These are phyloP conservation scores for Lutjanus campechanus DNA, from an alignment of 2,797 vertebrate species.

Conservation along the genomic window DNA sequence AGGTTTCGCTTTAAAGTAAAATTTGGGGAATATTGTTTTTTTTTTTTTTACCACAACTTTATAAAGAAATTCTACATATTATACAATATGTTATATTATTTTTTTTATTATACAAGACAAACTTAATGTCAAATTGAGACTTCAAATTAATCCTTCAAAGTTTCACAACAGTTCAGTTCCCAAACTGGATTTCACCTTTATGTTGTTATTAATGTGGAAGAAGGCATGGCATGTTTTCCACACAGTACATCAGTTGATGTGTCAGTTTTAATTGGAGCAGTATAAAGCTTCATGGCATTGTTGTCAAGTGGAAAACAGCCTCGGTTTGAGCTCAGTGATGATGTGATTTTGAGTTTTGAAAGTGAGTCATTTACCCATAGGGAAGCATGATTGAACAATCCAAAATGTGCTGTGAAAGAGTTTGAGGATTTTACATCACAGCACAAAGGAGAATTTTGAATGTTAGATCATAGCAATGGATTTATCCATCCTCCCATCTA, in stretches of 20 bases:
- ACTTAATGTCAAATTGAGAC: background rate
- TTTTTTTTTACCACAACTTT: background rate
- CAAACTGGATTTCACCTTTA: background rate
- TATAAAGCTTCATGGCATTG: conserved; percentile 10
- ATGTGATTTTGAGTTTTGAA: conserved; percentile 20
- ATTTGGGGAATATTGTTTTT: conserved; percentile 1
- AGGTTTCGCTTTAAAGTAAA: background rate
- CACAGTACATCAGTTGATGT: conserved; percentile 26
- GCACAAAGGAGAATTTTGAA: background rate
- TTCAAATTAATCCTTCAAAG: background rate
- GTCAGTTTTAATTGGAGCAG: conserved; percentile 56
- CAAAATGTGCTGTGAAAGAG: background rate
- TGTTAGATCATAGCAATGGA: background rate
- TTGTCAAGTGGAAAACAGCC: conserved; percentile 31
- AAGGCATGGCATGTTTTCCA: conserved; percentile 22
- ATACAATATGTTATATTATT: too few relatives aligned
- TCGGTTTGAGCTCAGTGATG: background rate
- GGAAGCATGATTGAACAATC: background rate
- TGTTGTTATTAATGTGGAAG: background rate
- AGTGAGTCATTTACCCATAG: background rate
- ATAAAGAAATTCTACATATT: background rate
- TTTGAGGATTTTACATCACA: background rate
- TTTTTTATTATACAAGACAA: background rate
- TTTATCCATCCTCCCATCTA: conserved; percentile 7
- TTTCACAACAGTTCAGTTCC: background rate